These are phyloP conservation scores for Ashinkailepas kermadecensis DNA, from an alignment of 2,888 invertebrate genomes.

Conservation along the genomic window DNA sequence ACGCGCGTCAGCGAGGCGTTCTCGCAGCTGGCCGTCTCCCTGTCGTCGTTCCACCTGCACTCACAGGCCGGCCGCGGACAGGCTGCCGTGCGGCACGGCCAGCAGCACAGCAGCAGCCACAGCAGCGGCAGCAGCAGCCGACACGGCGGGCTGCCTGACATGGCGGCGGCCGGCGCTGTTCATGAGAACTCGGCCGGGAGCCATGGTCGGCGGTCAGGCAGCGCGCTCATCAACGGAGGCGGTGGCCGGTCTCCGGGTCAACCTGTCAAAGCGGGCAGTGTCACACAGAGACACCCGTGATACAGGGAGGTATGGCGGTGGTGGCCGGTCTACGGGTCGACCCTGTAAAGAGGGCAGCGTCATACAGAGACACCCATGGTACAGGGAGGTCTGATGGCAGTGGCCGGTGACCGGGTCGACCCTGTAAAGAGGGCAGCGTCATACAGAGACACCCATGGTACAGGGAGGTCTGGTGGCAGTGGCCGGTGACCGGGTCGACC, in stretches of 20 bases:
- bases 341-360: no score
- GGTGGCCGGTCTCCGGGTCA: background rate
- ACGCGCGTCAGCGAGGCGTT: constrained; percentile 73
- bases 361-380: no score
- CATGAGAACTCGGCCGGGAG: background rate
- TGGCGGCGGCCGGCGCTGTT: background rate
- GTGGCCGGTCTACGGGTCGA: no score
- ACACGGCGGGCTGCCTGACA: background rate
- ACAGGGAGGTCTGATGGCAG: no score
- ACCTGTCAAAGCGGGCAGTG: background rate
- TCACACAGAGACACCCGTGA: no score
- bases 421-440: no score
- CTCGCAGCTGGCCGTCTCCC: constrained; percentile 81
- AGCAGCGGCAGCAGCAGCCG: background rate
- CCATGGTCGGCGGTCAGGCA: background rate
- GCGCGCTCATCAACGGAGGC: background rate
- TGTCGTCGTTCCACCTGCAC: constrained; percentile 82
- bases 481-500: background rate
- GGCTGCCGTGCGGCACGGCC: constrained; percentile 25
- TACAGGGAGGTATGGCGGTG: no score
- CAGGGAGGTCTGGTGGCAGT: no score
- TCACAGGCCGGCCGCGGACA: constrained; percentile 54
- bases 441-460: no score
- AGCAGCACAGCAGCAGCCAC: background rate
- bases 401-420: no score